Evolutionary conservation across 2,888 invertebrate species (phyloP), one percentile per base, ranked within the genome.

Genomic region (Homarus gammarus): DNA sequence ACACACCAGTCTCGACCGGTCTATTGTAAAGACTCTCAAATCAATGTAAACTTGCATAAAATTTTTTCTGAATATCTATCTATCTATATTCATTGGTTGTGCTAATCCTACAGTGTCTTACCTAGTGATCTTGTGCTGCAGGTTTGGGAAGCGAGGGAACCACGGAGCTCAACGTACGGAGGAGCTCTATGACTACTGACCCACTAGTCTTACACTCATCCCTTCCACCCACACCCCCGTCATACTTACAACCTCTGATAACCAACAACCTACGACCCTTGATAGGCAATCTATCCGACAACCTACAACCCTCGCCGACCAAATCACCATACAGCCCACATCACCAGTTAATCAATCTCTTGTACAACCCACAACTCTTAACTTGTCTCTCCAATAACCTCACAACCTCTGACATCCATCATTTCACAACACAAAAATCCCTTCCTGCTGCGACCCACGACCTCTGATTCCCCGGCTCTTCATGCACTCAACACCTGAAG

Each of bases 101-200:
- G 10, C 27, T 15, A 33, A n/a, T 22, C 15, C 31, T 5, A 27
- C 15, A 70, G 15, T 33, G 15, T 2, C 31, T 15, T 31, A 18
- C 10, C 31, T 27, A 15, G 18, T 1, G 18, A 27, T 5, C 27
- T 44, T 75, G 22, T 75, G 31, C 18, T 49, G 6, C 49, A 70
- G 68, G 31, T 44, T 82, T 49, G 70, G 49, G 1, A 40, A 70
- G 44, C 82, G 82, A 70, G 82, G 64, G 2, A 33, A 31, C 49
- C 68, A 82, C 18, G n/a, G n/a, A 6, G 38, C 40, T 15, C 70
- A 31, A 22, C 82, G 64, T 1, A n/a, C 64, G n/a, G 70, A 82
- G 68, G 82, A 68, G 2, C n/a, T 49, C 5, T 44, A 70, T 18
- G 70, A 70, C 27, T 70, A 64, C 82, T 38, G 49, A 82, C 78